These are phyloP conservation scores for Mola mola DNA, from an alignment of 2,113 vertebrate species.

Conservation along the genomic window DNA sequence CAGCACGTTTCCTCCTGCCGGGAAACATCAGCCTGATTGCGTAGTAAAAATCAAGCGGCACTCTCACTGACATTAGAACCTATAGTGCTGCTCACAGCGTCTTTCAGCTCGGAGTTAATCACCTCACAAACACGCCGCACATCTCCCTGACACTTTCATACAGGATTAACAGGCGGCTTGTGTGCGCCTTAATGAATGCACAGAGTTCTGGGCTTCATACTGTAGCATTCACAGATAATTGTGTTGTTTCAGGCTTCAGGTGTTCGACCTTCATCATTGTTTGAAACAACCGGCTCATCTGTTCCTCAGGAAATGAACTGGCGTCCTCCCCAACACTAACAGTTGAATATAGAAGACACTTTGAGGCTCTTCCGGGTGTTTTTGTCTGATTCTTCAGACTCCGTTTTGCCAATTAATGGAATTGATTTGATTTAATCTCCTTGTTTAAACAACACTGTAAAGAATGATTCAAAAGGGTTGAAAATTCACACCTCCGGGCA, in stretches of 20 bases:
- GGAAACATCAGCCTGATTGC: constrained; percentile 69
- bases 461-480: too few relatives aligned
- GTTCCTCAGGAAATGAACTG: constrained; percentile 50
- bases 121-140: constrained; percentile 71
- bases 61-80: constrained; percentile 56
- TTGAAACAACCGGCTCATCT: constrained; percentile 59
- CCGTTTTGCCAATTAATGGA: too few relatives aligned
- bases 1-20: constrained; percentile 49
- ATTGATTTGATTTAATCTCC: too few relatives aligned
- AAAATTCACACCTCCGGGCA: too few relatives aligned
- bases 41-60: constrained; percentile 64
- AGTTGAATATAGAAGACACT: constrained; percentile 1
- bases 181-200: constrained; percentile 67
- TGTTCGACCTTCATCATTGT: constrained; percentile 71
- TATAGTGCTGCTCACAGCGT: constrained; percentile 69
- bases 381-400: background rate
- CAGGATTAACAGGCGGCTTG: constrained; percentile 66
- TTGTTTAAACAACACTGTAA: too few relatives aligned
- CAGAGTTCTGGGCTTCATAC: constrained; percentile 67
- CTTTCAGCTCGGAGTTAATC: constrained; percentile 75
- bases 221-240: constrained; percentile 64
- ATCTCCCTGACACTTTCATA: constrained; percentile 65
- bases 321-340: constrained; percentile 17
- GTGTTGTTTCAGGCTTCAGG: constrained; percentile 64
- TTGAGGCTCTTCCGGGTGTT: constrained; percentile 13